Evolutionary conservation across 2,888 invertebrate genomes (phyloP), one percentile per base, ranked within the genome.

Genomic region (Fabriciana adippe): DNA sequence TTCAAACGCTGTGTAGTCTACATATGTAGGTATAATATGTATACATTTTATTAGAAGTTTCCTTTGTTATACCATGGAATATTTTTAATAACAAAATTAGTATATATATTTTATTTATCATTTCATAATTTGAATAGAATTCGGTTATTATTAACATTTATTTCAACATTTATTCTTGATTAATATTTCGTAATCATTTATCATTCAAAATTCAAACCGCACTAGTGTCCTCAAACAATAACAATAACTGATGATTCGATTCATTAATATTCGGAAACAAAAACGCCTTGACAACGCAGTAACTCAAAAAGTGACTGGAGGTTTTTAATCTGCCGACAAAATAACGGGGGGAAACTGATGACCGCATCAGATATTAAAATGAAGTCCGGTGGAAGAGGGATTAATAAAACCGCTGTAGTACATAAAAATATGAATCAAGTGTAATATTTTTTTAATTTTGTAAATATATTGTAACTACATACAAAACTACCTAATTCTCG

Each of bases 201-300:
- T 54, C 41, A 68, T 53, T 41, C 55, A 63, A 50, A 67, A 64
- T 55, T 62, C n/a, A 53, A 68, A 21, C 13, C 18, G 15, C 45
- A 56, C 35, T 61, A 54, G 56, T 18, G 31, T 31, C 16, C 55
- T 13, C 50, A 14, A 54, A 66, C 54, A 59, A 63, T 63, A 67
- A 69, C 31, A 76, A 80, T 50, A 72, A 78, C 73, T 74, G 73
- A 76, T 77, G 71, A 73, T 68, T 74, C 73, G 76, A 76, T 80
- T 81, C 80, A 84, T 85, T 85, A 84, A 78, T 78, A 78, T 75
- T 73, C 66, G 64, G 68, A 78, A 75, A 75, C 74, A 77, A 76
- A 73, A 75, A 72, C 71, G 50, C 55, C 59, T 56, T 70, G 66
- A 64, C 70, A 67, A 64, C 65, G 73, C 71, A 69, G 70, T 67